These are phyloP conservation scores for Trachelipus rathkii DNA, from an alignment of 1,140 invertebrate species.

Conservation along the genomic window DNA sequence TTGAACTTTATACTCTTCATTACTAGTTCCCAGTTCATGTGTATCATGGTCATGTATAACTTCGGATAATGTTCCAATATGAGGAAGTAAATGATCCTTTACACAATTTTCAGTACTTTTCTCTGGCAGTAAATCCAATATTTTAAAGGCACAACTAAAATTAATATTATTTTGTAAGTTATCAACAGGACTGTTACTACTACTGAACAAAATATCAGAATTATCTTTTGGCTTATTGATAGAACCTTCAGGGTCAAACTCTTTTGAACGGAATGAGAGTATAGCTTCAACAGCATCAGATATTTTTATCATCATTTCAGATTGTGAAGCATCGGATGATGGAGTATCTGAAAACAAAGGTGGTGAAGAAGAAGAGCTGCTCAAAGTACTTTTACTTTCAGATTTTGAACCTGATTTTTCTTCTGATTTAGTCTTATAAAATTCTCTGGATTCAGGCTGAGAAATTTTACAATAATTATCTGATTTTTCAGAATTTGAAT, in stretches of 20 bases:
- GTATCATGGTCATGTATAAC: no score
- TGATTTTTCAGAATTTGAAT: no score
- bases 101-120: neutral
- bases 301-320: constrained; percentile 2
- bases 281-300: neutral
- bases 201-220: neutral
- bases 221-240: neutral
- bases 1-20: no score
- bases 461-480: no score
- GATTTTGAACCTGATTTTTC: no score
- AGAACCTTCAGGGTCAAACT: neutral
- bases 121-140: neutral
- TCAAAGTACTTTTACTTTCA: no score
- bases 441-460: no score
- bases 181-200: neutral
- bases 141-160: neutral
- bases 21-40: no score
- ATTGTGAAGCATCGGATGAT: neutral
- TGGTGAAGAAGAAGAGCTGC: neutral
- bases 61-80: no score
- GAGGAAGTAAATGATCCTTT: no score
- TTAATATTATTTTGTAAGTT: neutral
- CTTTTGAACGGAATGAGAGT: neutral
- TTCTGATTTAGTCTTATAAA: no score
- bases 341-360: neutral